Conservation (phyloP, 2,888 invertebrate genomes). For the Lutraria lutraria region DNA sequence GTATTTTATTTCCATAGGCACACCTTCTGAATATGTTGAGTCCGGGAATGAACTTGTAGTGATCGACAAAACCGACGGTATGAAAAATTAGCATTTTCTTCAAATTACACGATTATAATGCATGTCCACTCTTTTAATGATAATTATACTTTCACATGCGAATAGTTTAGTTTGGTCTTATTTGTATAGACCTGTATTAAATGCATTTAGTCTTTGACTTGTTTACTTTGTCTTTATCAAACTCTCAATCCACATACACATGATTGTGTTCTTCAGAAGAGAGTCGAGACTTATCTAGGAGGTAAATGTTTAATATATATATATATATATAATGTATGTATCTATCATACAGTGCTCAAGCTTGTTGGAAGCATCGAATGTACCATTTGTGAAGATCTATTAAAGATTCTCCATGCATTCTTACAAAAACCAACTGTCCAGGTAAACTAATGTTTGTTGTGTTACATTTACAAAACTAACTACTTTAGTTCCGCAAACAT, state of each 20-base stretch:
- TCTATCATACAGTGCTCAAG: background rate
- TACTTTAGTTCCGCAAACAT: background rate
- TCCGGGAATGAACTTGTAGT: background rate
- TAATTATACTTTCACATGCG: no score
- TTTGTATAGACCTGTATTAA: background rate
- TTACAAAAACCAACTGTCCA: background rate
- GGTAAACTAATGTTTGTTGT: conserved; percentile 5
- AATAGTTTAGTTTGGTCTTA: background rate
- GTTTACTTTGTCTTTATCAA: background rate
- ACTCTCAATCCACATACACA: background rate
- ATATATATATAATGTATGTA: background rate
- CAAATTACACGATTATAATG: background rate
- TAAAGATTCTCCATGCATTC: conserved; percentile 18
- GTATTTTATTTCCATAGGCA: background rate
- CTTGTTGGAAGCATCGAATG: background rate
- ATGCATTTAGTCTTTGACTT: background rate
- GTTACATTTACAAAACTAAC: background rate
- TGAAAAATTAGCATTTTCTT: background rate
- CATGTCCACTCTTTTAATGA: background rate
- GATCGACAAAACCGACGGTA: background rate
- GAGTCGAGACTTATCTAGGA: background rate
- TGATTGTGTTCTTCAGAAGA: background rate
- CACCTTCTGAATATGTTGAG: background rate
- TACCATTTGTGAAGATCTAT: background rate
- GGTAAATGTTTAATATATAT: background rate